phyloP scores from a whole-genome alignment of 35 echinoderm and acorn worm genomes.

The Ptychodera flava region DNA sequence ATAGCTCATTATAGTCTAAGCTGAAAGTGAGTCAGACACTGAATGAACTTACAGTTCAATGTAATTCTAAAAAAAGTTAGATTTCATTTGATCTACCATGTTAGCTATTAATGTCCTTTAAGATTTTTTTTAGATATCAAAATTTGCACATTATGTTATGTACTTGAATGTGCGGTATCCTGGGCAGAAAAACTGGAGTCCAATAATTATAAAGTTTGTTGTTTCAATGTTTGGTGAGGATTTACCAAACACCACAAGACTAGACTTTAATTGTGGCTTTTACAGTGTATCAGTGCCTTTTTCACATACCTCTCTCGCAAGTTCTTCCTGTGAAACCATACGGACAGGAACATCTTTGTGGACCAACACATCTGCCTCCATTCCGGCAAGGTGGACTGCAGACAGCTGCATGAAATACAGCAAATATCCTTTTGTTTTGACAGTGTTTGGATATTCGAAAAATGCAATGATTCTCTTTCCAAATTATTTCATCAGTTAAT shows the following conservation, averaged over 20 bases:
- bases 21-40: too few relatives aligned
- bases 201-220: background rate
- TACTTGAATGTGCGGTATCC: background rate
- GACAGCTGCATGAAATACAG: constrained; percentile 28
- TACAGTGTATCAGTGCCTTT: background rate
- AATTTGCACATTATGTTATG: background rate
- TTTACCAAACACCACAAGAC: background rate
- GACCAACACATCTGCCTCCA: constrained; percentile 71
- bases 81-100: too few relatives aligned
- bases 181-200: background rate
- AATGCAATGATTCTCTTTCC: background rate
- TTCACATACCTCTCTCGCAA: constrained; percentile 63
- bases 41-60: too few relatives aligned
- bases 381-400: constrained; percentile 71
- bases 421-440: background rate
- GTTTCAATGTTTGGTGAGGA: background rate
- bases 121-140: too few relatives aligned
- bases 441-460: background rate
- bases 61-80: too few relatives aligned
- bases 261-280: background rate
- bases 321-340: constrained; percentile 63
- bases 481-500: background rate
- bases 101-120: too few relatives aligned
- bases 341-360: constrained; percentile 81
- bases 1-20: too few relatives aligned